Conservation (phyloP, 2,113 vertebrate genomes). For the Corydoras maculifer region DNA sequence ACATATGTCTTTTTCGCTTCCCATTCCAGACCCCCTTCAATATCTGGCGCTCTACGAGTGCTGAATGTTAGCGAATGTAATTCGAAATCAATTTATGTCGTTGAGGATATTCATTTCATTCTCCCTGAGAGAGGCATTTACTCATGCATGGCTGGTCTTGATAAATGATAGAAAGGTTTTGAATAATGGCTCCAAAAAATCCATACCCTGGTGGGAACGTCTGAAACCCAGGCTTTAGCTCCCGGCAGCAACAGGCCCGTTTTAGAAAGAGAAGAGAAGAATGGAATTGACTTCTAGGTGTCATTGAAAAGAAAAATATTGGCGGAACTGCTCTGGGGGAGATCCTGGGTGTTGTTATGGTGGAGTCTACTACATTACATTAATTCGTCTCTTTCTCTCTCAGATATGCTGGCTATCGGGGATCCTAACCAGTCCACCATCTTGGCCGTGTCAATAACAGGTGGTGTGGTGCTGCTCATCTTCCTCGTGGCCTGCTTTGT, state of each 20-base stretch:
- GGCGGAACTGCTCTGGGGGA: neutral
- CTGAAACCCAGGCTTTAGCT: conserved; percentile 50
- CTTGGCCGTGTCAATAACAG: conserved; percentile 69
- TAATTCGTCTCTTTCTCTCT: conserved; percentile 24
- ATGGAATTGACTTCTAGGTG: conserved; percentile 37
- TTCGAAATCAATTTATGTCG: conserved; percentile 57
- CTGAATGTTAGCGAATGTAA: conserved; percentile 45
- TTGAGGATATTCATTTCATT: conserved; percentile 49
- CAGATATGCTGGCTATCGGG: conserved; percentile 73
- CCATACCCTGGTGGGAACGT: conserved; percentile 56
- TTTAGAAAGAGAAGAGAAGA: conserved; percentile 34
- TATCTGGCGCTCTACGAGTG: conserved; percentile 18
- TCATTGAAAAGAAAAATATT: neutral
- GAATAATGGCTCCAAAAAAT: conserved; percentile 67
- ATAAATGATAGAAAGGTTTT: conserved; percentile 68
- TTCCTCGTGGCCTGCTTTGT: conserved; percentile 76
- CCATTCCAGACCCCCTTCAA: conserved; percentile 6
- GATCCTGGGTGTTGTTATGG: too few species aligned
- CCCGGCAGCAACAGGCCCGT: conserved; percentile 52
- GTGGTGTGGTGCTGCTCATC: conserved; percentile 70
- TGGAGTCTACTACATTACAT: neutral
- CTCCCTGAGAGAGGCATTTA: conserved; percentile 39
- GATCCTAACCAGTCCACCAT: conserved; percentile 76
- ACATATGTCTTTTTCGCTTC: neutral
- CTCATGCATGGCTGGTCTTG: conserved; percentile 55